A percentile compares a stretch with the other conserved stretches of the same genome.
Conservation (phyloP, 2,113 vertebrate genomes). For the Percina caprodes region DNA sequence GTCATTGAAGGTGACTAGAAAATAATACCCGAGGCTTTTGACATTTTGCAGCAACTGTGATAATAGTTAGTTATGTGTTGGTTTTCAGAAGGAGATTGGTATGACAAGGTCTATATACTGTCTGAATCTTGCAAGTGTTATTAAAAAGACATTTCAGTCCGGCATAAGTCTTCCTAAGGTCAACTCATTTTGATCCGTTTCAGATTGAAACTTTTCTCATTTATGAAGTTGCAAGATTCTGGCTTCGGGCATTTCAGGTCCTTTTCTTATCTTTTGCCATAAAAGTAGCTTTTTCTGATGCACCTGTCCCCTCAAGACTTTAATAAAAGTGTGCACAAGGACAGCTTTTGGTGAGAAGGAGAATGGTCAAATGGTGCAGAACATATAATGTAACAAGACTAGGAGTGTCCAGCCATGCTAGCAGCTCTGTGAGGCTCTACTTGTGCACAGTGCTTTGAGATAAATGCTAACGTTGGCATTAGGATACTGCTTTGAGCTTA, state of each 20-base stretch:
- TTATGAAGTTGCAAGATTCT: constrained; percentile 35
- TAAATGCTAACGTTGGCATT: neutral
- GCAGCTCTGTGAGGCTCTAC: neutral
- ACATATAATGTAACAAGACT: neutral
- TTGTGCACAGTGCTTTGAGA: neutral
- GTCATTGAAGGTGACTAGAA: neutral
- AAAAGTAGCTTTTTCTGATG: constrained; percentile 37
- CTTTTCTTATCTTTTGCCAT: constrained; percentile 43
- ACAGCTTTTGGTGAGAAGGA: constrained; percentile 20
- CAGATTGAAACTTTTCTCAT: constrained; percentile 37
- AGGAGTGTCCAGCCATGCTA: neutral
- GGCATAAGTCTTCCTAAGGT: constrained; percentile 25
- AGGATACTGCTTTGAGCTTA: too few species aligned
- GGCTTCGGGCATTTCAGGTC: constrained; percentile 26
- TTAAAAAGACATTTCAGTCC: constrained; percentile 26
- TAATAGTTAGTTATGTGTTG: neutral
- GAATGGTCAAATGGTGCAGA: constrained; percentile 12
- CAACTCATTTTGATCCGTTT: constrained; percentile 48
- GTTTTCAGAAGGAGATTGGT: constrained; percentile 3
- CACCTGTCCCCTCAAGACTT: constrained; percentile 40
- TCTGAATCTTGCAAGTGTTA: constrained; percentile 11
- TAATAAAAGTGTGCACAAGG: constrained; percentile 21
- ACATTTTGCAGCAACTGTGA: neutral
- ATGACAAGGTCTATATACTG: constrained; percentile 3
- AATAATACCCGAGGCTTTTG: neutral